Conservation (phyloP, 2,888 invertebrate species). For the Corbicula japonica region DNA sequence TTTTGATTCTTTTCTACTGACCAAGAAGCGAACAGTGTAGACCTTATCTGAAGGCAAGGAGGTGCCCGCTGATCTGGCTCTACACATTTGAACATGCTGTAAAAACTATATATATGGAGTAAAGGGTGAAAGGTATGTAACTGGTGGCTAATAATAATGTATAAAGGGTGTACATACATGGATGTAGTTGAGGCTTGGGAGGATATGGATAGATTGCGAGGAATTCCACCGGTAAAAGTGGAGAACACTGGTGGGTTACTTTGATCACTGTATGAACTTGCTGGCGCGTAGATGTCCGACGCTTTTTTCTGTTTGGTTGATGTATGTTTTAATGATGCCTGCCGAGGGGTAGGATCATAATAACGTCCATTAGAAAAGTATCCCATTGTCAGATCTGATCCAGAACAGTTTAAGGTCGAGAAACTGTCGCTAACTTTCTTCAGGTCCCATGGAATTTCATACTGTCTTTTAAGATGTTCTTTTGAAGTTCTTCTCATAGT, state of each 20-base stretch:
- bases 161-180: constrained; percentile 69
- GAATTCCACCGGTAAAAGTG: constrained; percentile 77
- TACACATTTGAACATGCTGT: no score
- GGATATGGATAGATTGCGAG: constrained; percentile 69
- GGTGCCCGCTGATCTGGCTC: no score
- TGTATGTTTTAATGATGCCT: no score
- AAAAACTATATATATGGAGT: no score
- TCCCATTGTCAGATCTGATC: constrained; percentile 72
- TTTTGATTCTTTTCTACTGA: no score
- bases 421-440: constrained; percentile 57
- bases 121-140: no score
- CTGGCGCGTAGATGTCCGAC: constrained; percentile 80
- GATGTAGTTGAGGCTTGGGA: constrained; percentile 66
- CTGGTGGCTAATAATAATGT: no score
- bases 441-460: constrained; percentile 67
- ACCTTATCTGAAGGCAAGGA: no score
- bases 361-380: constrained; percentile 81
- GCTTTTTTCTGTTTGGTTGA: constrained; percentile 22
- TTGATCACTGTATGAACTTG: constrained; percentile 81
- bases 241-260: constrained; percentile 77
- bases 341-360: constrained; percentile 79
- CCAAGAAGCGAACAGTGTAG: no score
- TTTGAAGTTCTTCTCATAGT: constrained; percentile 51
- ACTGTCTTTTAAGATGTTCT: constrained; percentile 57
- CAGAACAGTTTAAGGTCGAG: constrained; percentile 61